Conservation (phyloP, 2,888 invertebrate genomes). For the Entomobrya proxima region DNA sequence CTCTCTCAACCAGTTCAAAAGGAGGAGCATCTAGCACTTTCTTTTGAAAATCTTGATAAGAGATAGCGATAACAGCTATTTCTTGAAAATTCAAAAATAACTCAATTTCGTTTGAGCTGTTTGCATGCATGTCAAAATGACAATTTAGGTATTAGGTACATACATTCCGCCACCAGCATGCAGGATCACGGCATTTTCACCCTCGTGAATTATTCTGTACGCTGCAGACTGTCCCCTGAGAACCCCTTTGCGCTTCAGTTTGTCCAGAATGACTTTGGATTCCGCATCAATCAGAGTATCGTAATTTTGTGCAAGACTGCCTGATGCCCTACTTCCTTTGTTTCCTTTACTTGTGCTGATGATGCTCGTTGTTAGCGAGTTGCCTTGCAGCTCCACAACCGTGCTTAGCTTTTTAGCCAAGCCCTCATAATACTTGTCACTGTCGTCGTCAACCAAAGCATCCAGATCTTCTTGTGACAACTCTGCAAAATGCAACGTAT, state of each 20-base stretch:
- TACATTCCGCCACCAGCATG: conserved; percentile 80
- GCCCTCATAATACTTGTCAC: conserved; percentile 61
- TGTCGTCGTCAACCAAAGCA: conserved; percentile 46
- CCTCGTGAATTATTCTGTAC: conserved; percentile 39
- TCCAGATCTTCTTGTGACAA: conserved; percentile 47
- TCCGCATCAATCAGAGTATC: conserved; percentile 34
- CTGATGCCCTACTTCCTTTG: conserved; percentile 55
- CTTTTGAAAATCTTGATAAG: too few species aligned
- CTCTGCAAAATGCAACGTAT: conserved; percentile 24
- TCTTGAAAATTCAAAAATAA: too few species aligned
- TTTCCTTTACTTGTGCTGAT: conserved; percentile 18
- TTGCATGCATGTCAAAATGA: background rate
- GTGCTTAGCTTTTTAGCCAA: conserved; percentile 59
- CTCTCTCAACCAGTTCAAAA: too few species aligned
- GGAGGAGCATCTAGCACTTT: too few species aligned
- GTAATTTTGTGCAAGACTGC: background rate
- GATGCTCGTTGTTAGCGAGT: background rate
- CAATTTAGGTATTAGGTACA: conserved; percentile 64
- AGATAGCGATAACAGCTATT: too few species aligned
- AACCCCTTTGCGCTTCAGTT: conserved; percentile 50
- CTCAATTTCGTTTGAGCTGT: background rate
- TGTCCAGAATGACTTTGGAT: conserved; percentile 45
- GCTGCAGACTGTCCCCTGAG: conserved; percentile 17
- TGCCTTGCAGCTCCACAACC: conserved; percentile 48
- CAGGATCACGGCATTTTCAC: conserved; percentile 76